Evolutionary conservation across 2,113 vertebrate species (phyloP).

Genomic region (Ariopsis seemanni): DNA sequence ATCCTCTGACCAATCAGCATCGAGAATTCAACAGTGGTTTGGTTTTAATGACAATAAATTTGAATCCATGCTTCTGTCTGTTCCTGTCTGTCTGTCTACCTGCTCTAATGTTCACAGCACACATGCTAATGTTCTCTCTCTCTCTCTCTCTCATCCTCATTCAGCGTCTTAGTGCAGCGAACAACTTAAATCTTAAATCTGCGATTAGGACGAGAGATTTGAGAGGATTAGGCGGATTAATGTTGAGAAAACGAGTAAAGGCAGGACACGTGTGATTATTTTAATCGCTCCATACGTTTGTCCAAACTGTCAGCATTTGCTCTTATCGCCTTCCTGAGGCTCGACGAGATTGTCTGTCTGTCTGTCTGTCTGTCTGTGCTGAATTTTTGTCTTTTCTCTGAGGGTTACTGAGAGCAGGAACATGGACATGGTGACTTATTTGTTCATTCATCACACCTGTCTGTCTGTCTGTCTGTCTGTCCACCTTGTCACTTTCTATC

Average conservation of each 20-base stretch:
- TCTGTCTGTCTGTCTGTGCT: not conserved
- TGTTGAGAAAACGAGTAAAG: slow-evolving; percentile 48
- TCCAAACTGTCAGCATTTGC: slow-evolving; percentile 41
- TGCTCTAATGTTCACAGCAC: not conserved
- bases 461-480: not conserved
- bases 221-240: slow-evolving; percentile 57
- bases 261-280: slow-evolving; percentile 39
- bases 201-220: slow-evolving; percentile 48
- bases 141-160: not conserved
- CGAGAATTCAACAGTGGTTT: not conserved
- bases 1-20: not conserved
- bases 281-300: slow-evolving; percentile 41
- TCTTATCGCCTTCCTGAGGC: slow-evolving; percentile 47
- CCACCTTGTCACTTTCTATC: slow-evolving; percentile 58
- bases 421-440: slow-evolving; percentile 46
- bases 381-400: not conserved
- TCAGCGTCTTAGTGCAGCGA: slow-evolving; percentile 45
- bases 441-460: slow-evolving; percentile 23
- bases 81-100: not conserved
- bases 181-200: slow-evolving; percentile 43
- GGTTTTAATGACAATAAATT: no score
- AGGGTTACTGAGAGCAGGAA: not conserved
- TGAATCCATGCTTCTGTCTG: not conserved
- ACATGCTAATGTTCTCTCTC: not conserved
- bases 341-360: not conserved